Percentiles rank a stretch among this genome's conserved stretches.
Evolutionary conservation across 2,113 vertebrate genomes (phyloP).

Genomic region (Pelusios castaneus): DNA sequence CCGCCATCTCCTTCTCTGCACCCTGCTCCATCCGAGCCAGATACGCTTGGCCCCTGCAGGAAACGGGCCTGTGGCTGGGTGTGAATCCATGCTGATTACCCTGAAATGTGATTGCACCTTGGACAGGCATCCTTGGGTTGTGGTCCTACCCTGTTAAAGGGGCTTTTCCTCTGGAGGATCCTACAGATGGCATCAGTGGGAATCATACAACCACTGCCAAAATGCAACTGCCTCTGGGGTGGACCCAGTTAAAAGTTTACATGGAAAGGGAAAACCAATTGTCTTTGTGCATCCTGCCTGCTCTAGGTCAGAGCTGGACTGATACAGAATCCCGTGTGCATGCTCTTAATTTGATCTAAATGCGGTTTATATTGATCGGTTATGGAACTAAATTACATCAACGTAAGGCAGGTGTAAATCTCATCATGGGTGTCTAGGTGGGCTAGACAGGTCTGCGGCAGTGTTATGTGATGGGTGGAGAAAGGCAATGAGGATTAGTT

Average conservation of each 20-base stretch:
- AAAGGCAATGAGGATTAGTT: not conserved
- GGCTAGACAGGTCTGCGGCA: not conserved
- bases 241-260: not conserved
- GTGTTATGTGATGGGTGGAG: not conserved
- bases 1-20: not conserved
- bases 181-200: not conserved
- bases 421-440: rapidly evolving
- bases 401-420: not conserved
- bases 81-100: not conserved
- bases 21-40: rapidly evolving
- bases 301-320: not conserved
- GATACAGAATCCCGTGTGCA: not conserved
- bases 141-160: not conserved
- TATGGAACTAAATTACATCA: not conserved
- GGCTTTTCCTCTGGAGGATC: not conserved
- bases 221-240: not conserved
- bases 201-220: not conserved
- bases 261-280: not conserved
- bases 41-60: not conserved
- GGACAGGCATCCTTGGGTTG: not conserved
- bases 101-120: no score
- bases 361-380: not conserved
- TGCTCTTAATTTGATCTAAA: not conserved
- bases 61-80: not conserved
- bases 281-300: rapidly evolving